phyloP scores from a whole-genome alignment of 2,888 invertebrate species.

The Archaeoteleia sp. region DNA sequence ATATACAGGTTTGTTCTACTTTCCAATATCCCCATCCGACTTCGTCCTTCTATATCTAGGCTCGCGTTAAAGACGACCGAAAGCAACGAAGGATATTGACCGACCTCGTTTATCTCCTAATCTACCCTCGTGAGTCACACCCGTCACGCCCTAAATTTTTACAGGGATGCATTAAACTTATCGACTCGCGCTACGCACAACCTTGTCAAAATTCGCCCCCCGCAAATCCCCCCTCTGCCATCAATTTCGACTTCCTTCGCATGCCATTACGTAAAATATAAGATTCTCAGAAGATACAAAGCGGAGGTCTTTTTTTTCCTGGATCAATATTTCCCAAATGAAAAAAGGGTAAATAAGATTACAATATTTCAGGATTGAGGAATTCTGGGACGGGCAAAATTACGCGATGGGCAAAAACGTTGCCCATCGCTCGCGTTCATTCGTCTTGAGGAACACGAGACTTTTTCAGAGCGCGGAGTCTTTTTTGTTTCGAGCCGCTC shows the following conservation, averaged over 20 bases:
- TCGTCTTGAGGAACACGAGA: conserved; percentile 43
- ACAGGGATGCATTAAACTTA: conserved; percentile 63
- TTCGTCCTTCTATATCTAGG: conserved; percentile 26
- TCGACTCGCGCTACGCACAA: conserved; percentile 61
- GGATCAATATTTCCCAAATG: conserved; percentile 9
- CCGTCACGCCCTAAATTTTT: conserved; percentile 61
- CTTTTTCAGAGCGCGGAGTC: conserved; percentile 16
- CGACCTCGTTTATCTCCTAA: conserved; percentile 54
- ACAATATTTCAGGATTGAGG: conserved; percentile 46
- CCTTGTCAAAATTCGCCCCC: conserved; percentile 48
- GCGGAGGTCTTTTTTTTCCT: conserved; percentile 1
- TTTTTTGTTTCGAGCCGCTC: conserved; percentile 33
- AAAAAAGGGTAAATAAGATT: conserved; percentile 20
- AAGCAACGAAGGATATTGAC: conserved; percentile 51
- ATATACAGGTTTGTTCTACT: too few species aligned
- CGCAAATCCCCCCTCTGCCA: conserved; percentile 20
- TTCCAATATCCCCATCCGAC: conserved; percentile 14
- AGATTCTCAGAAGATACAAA: conserved; percentile 36
- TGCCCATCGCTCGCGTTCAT: conserved; percentile 41
- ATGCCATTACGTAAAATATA: conserved; percentile 37
- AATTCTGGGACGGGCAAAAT: conserved; percentile 36
- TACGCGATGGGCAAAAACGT: conserved; percentile 37
- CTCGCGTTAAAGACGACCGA: conserved; percentile 43
- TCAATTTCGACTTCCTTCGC: conserved; percentile 34
- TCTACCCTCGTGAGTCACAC: conserved; percentile 58